These are phyloP conservation scores for Oryzias curvinotus DNA, from an alignment of 2,113 vertebrate genomes.

Conservation along the genomic window DNA sequence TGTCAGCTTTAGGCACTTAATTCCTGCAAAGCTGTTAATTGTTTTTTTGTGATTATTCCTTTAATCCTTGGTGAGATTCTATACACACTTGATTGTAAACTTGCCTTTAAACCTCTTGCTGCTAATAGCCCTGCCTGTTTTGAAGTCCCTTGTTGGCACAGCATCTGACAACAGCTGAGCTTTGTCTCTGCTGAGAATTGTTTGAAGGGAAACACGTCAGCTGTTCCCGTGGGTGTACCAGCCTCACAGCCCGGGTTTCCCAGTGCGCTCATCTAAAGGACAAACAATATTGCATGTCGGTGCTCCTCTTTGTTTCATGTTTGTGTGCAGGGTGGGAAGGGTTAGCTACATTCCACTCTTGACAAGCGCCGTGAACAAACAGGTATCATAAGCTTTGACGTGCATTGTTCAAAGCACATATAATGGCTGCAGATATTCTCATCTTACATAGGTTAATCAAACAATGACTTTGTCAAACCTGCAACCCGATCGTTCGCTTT, in stretches of 20 bases:
- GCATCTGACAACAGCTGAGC: conserved; percentile 29
- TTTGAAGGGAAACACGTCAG: conserved; percentile 61
- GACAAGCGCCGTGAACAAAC: conserved; percentile 42
- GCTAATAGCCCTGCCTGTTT: conserved; percentile 22
- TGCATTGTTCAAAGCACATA: conserved; percentile 22
- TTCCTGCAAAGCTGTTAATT: conserved; percentile 7
- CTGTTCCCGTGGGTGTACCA: conserved; percentile 48
- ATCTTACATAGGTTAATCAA: conserved; percentile 10
- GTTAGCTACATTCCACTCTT: conserved; percentile 37
- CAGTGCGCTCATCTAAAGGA: not conserved
- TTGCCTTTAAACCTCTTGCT: conserved; percentile 3
- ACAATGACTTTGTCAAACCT: not conserved
- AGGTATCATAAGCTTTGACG: conserved; percentile 32
- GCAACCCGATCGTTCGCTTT: conserved; percentile 1
- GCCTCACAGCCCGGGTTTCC: conserved; percentile 8
- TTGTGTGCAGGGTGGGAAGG: not conserved
- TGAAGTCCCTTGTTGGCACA: conserved; percentile 28
- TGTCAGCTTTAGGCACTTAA: conserved; percentile 3
- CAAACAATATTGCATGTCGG: conserved; percentile 1
- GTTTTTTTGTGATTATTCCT: conserved; percentile 2
- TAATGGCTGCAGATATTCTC: conserved; percentile 21
- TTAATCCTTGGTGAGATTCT: conserved; percentile 27
- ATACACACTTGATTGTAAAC: conserved; percentile 17
- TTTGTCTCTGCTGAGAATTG: conserved; percentile 40
- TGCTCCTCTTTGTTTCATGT: conserved; percentile 9